Evolutionary conservation across 2,113 vertebrate genomes (phyloP), one percentile per base, ranked within the genome.

Genomic region (Oncorhynchus mykiss): DNA sequence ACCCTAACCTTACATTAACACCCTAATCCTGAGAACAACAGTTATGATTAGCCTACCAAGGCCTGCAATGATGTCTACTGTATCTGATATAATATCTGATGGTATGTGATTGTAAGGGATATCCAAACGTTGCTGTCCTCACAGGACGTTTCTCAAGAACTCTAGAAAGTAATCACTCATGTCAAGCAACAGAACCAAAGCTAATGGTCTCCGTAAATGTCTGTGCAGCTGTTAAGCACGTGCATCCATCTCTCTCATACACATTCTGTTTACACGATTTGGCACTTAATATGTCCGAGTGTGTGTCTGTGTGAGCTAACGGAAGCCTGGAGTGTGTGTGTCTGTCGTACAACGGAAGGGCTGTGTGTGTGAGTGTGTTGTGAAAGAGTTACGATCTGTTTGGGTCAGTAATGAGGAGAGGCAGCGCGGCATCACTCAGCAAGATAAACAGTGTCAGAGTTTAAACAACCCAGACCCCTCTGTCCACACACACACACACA

Each of bases 391-490:
- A 84, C 86, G 78, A 73, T 78, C 67, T 88, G 85, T 89, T 89
- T 87, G 71, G 80, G 76, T 67, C 62, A 78, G 73, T 81, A 78
- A 75, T 84, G 86, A 87, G 89, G 85, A 80, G 78, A 75, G 79
- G 80, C 86, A 86, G 78, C 71, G 80, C 64, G 84, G 80, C 87
- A 88, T 86, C 89, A 88, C 89, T 91, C 86, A 87, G 72, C 79
- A 79, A 74, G 71, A 84, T 89, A 91, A 93, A 91, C 87, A 87
- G 79, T 91, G 92, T 91, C 90, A 88, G 59, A 75, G 71, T 83
- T 78, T 91, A 82, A 86, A 88, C 25, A 91, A 65, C 78, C 73
- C 91, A 92, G 91, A 82, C 39, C 57, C 67, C 75, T 59, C 64
- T 83, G 34, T 68, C 66, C 57, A 24, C 39, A 31, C 39, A 11